Evolutionary conservation across 1,140 invertebrate species (phyloP).

Genomic region (Sycophila sp.): DNA sequence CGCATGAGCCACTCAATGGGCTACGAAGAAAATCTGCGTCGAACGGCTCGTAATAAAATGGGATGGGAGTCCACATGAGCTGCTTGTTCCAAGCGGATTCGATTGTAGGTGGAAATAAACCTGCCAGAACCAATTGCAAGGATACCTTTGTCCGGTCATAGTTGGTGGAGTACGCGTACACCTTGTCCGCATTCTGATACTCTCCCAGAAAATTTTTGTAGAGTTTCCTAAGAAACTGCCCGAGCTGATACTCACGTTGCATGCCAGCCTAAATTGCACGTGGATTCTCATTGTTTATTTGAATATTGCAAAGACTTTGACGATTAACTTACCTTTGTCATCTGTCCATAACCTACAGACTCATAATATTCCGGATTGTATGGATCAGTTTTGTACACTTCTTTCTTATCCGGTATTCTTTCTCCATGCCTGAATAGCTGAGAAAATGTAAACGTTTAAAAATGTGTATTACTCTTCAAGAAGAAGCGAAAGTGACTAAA

Average conservation of each 20-base stretch:
- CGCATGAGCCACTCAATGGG: too few species aligned
- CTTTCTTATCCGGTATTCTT: background rate
- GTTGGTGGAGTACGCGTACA: background rate
- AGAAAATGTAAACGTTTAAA: background rate
- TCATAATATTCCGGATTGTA: background rate
- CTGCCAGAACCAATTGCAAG: background rate
- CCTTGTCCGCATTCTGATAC: background rate
- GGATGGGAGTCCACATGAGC: background rate
- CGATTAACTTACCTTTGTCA: conserved; percentile 4
- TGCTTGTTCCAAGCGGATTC: background rate
- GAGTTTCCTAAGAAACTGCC: background rate
- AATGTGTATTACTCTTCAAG: background rate
- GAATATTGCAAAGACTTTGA: too few species aligned
- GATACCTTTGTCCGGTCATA: background rate
- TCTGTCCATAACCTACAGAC: background rate
- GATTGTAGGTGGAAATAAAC: background rate
- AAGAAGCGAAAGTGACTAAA: too few species aligned
- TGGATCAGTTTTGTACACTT: background rate
- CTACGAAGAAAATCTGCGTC: background rate
- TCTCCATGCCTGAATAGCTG: conserved; percentile 10
- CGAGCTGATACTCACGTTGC: background rate
- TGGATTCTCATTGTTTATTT: too few species aligned
- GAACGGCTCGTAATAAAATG: background rate
- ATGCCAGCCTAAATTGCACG: background rate
- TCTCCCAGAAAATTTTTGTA: background rate